Evolutionary conservation across 2,888 invertebrate species (phyloP).

Genomic region (Siphlonurus alternatus): DNA sequence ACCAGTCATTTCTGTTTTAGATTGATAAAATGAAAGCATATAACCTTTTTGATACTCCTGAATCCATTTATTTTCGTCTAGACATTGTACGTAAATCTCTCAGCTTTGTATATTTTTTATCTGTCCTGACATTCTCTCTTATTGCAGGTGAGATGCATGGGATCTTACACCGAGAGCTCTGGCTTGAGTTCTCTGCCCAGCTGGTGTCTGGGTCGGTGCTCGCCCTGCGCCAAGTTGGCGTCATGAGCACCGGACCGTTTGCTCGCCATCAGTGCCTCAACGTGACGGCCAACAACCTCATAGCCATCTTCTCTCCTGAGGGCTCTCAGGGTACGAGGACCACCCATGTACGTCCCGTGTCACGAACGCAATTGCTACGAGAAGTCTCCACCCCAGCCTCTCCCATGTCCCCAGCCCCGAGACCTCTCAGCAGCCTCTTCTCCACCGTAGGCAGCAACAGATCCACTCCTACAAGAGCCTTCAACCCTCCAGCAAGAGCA

Average conservation of each 20-base stretch:
- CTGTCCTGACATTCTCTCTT: too few relatives aligned
- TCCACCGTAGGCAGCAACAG: neutral
- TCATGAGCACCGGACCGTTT: conserved; percentile 5
- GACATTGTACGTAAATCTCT: too few relatives aligned
- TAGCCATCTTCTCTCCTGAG: conserved; percentile 4
- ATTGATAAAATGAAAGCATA: too few relatives aligned
- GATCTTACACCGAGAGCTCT: conserved; percentile 27
- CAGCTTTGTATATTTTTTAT: too few relatives aligned
- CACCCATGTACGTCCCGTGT: neutral
- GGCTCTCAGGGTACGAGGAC: neutral
- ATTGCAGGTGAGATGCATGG: conserved; percentile 27
- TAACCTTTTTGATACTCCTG: too few relatives aligned
- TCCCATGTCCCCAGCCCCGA: neutral
- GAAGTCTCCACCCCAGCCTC: neutral
- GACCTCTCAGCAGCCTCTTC: neutral
- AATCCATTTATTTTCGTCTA: too few relatives aligned
- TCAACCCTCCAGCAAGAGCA: too few relatives aligned
- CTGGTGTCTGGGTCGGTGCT: conserved; percentile 15
- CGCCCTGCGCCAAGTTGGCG: conserved; percentile 8
- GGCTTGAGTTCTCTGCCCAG: conserved; percentile 22
- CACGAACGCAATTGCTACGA: neutral
- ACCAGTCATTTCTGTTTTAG: too few relatives aligned
- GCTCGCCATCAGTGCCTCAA: conserved; percentile 9
- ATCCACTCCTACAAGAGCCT: neutral
- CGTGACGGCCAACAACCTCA: conserved; percentile 7